Evolutionary conservation across 2,113 vertebrate species (phyloP).

Genomic region (Apteryx mantelli): DNA sequence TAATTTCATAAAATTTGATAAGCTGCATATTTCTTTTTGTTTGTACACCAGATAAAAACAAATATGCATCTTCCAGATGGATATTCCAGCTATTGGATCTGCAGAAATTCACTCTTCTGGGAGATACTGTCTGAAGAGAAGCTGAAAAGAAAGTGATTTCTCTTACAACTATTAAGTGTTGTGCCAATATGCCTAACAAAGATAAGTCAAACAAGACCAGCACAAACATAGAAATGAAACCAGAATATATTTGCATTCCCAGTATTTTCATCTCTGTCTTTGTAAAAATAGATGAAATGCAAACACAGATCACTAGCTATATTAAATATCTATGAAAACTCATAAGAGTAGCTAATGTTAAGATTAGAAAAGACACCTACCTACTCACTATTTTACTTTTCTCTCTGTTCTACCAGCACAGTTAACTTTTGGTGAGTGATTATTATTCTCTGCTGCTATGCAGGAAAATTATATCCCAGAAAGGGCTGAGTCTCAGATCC

Average conservation of each 20-base stretch:
- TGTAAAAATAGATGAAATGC: not conserved
- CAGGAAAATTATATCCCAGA: not conserved
- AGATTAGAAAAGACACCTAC: not conserved
- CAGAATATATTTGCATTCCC: not conserved
- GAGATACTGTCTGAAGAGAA: not conserved
- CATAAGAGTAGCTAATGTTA: accelerated
- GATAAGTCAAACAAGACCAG: not conserved
- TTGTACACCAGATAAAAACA: conserved; percentile 17
- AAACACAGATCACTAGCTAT: not conserved
- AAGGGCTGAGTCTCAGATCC: not conserved
- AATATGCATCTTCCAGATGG: not conserved
- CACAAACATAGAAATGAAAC: not conserved
- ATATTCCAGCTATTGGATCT: not conserved
- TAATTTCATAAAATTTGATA: not conserved
- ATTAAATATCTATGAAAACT: not conserved
- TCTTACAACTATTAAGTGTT: not conserved
- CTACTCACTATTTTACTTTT: not conserved
- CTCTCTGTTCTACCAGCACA: not conserved
- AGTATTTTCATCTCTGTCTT: not conserved
- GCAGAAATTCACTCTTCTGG: not conserved
- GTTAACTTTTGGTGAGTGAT: not conserved
- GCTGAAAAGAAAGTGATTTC: not conserved
- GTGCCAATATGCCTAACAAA: not conserved
- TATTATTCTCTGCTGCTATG: not conserved
- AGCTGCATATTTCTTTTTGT: not conserved